These are phyloP conservation scores for Aphis craccivora DNA, from an alignment of 1,140 invertebrate genomes.

Conservation along the genomic window DNA sequence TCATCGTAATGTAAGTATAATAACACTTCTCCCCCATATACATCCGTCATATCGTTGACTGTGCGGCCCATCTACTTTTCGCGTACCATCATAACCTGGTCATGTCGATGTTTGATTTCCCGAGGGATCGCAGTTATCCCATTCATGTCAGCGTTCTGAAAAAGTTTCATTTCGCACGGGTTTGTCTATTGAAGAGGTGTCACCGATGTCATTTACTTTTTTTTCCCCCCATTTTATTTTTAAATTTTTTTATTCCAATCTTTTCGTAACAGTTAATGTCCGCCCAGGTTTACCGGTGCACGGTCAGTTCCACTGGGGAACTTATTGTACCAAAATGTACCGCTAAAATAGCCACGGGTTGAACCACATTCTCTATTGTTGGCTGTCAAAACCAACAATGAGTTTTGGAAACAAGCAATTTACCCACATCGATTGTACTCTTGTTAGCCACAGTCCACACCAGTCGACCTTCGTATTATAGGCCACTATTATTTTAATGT, in stretches of 20 bases:
- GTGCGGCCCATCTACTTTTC: neutral
- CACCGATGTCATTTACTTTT: conserved; percentile 17
- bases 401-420: conserved; percentile 32
- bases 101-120: conserved; percentile 50
- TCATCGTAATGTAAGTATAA: neutral
- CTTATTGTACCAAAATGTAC: neutral
- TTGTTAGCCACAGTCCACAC: conserved; percentile 21
- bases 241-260: neutral
- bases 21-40: neutral
- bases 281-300: neutral
- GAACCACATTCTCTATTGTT: conserved; percentile 20
- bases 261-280: neutral
- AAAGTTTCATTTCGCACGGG: conserved; percentile 1
- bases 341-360: neutral
- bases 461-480: neutral
- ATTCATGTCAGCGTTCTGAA: neutral
- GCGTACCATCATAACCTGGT: neutral
- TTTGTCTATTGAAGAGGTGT: conserved; percentile 10
- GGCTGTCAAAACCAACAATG: neutral
- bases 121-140: neutral
- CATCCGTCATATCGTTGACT: neutral
- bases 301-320: neutral
- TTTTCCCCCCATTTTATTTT: neutral
- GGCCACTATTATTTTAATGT: conserved; percentile 34
- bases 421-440: conserved; percentile 15